phyloP scores from a whole-genome alignment of 2,888 invertebrate genomes.

The Allophyes oxyacanthae region DNA sequence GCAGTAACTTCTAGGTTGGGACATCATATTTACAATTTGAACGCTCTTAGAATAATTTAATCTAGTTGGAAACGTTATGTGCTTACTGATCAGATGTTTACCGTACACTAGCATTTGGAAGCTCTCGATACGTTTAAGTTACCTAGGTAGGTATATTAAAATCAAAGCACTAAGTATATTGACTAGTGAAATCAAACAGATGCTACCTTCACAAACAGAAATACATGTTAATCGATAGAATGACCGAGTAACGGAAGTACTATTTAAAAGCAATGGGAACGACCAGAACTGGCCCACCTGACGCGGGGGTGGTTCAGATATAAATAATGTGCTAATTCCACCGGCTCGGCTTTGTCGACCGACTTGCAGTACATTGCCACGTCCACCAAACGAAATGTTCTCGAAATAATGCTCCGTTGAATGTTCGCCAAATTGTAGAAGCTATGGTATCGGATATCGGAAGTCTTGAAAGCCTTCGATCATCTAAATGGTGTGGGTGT shows the following conservation, averaged over 20 bases:
- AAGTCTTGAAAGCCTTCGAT: constrained; percentile 37
- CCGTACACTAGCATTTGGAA: neutral
- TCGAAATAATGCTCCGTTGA: constrained; percentile 57
- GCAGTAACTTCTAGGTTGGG: constrained; percentile 19
- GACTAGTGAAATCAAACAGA: constrained; percentile 30
- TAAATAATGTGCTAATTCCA: constrained; percentile 80
- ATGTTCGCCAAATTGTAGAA: constrained; percentile 41
- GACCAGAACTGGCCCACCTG: constrained; percentile 63
- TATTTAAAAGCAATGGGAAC: constrained; percentile 59
- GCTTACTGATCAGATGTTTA: constrained; percentile 31
- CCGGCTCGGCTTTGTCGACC: constrained; percentile 70
- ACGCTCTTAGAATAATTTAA: constrained; percentile 49
- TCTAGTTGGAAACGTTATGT: constrained; percentile 30
- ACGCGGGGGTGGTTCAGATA: constrained; percentile 69
- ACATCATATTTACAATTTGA: constrained; percentile 34
- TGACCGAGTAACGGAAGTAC: constrained; percentile 53
- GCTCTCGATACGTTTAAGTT: constrained; percentile 3
- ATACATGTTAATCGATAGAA: constrained; percentile 54
- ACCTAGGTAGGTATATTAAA: constrained; percentile 8
- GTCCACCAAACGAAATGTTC: constrained; percentile 55
- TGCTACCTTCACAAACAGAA: constrained; percentile 39
- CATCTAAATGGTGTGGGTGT: constrained; percentile 9
- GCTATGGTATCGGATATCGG: constrained; percentile 57
- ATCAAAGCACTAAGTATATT: constrained; percentile 24
- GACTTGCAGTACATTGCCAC: constrained; percentile 72